These are phyloP conservation scores for Tetramorium simillimum DNA, from an alignment of 1,140 invertebrate genomes.

Conservation along the genomic window DNA sequence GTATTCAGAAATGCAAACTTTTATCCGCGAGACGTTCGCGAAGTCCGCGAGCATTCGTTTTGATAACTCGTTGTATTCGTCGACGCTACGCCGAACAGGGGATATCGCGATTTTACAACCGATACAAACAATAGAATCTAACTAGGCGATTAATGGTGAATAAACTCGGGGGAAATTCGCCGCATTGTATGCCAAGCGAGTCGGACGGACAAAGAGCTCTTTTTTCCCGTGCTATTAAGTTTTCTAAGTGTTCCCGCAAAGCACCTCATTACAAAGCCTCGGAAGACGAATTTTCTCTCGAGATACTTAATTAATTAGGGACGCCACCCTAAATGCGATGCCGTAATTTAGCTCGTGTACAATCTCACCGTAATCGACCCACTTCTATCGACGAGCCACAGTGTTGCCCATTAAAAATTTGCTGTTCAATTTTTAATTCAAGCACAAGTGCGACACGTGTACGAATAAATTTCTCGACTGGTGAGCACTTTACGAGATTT, in stretches of 20 bases:
- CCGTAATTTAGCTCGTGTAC: slow-evolving; percentile 34
- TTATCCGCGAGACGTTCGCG: slow-evolving; percentile 9
- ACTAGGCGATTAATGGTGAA: slow-evolving; percentile 44
- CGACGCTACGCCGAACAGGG: not conserved
- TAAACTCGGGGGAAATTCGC: slow-evolving; percentile 32
- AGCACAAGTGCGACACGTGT: slow-evolving; percentile 7
- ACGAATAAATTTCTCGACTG: slow-evolving; percentile 18
- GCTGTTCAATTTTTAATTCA: slow-evolving; percentile 14
- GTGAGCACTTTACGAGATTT: not conserved
- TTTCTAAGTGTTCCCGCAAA: slow-evolving; percentile 40
- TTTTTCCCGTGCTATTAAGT: slow-evolving; percentile 40
- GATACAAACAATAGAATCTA: slow-evolving; percentile 31
- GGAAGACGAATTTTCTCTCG: slow-evolving; percentile 40
- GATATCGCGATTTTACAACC: slow-evolving; percentile 14
- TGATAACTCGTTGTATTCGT: slow-evolving; percentile 19
- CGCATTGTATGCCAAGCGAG: slow-evolving; percentile 17
- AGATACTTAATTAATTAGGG: slow-evolving; percentile 54
- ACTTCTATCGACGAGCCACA: not conserved
- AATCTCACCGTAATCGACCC: slow-evolving; percentile 21
- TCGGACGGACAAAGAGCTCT: slow-evolving; percentile 32
- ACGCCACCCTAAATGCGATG: not conserved
- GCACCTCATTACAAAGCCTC: slow-evolving; percentile 31
- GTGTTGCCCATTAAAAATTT: slow-evolving; percentile 23
- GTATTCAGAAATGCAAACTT: slow-evolving; percentile 61
- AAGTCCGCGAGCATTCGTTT: slow-evolving; percentile 27